Base-by-base conservation (phyloP, 1,140 invertebrate species). In the Drosophila pseudoobscura region DNA sequence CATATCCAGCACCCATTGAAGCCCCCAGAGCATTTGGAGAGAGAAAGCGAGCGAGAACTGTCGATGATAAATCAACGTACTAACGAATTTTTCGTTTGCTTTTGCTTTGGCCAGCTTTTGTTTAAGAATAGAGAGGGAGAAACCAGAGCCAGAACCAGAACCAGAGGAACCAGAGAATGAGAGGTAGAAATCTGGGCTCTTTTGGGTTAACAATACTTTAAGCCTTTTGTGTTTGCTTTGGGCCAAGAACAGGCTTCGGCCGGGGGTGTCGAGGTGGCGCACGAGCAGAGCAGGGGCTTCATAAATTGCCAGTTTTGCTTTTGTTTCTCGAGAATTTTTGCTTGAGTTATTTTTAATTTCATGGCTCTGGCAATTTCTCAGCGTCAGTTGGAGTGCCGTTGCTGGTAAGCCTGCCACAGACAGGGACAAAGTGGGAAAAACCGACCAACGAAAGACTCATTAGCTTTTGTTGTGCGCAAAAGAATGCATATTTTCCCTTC, bases 291-390 rank as follows among this genome's bases (percentile, higher is more conserved):
- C n/a, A 13, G 55, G 29, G 53, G 56, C 61, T 88, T 88, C 83
- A 87, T 87, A 88, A 88, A 87, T 87, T 88, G 82, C 78, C 59
- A 50, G 46, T 56, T 39, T 55, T 41, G 51, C 83, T 47, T 83
- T 87, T 87, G 83, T 87, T 87, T 75, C 87, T 76, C 56, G 60
- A 69, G 66, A 77, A 77, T 57, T 83, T 87, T 89, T 74, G 84
- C 78, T 83, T 79, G 83, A 88, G 84, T 83, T 87, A 87, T 87
- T 87, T 87, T 87, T 87, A 87, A 87, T 87, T 87, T 87, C 83
- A 75, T 83, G 79, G 66, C 50, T 52, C 53, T 53, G 78, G 78
- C 83, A 88, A 87, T 87, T 89, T 87, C 83, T 87, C 83, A 87
- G 83, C 83, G 83, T 88, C 83, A 79, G 78, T 72, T 62, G 57